Percentiles rank a stretch among this genome's conserved stretches.
phyloP scores from a whole-genome alignment of 2,797 vertebrate genomes.

The Petrocephalus schoutedeni region DNA sequence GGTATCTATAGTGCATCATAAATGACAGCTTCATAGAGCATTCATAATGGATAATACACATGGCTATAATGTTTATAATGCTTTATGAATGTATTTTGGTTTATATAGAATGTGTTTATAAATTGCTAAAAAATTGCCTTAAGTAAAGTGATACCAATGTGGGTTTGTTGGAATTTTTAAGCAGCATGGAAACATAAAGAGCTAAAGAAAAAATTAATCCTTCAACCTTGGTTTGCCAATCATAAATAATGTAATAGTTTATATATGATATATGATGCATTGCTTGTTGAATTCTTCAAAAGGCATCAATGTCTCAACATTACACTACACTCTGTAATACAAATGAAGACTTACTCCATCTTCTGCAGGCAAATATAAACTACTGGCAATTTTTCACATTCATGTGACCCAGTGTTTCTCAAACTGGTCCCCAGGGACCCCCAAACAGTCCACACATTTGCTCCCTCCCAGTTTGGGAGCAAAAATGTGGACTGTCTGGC shows the following conservation, averaged over 20 bases:
- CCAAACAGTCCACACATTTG: neutral
- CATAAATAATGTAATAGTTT: neutral
- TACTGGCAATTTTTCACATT: neutral
- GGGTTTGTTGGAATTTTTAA: neutral
- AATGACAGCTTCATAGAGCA: no score
- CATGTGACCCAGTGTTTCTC: neutral
- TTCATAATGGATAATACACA: no score
- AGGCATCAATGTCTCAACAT: neutral
- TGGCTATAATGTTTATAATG: no score
- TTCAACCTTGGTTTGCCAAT: neutral
- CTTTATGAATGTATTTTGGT: no score
- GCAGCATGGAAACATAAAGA: neutral
- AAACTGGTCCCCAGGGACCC: neutral
- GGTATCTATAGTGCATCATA: no score
- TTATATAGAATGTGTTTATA: no score
- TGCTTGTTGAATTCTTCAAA: neutral
- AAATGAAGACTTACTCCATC: neutral
- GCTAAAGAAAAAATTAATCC: neutral
- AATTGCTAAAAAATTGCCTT: no score
- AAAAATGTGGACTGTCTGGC: neutral
- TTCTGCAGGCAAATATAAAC: neutral
- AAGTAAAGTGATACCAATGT: no score
- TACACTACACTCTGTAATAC: neutral
- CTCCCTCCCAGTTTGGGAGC: neutral
- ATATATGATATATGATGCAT: neutral